These are phyloP conservation scores for Cataglyphis altisquamis DNA, from an alignment of 2,888 invertebrate species.

Conservation along the genomic window DNA sequence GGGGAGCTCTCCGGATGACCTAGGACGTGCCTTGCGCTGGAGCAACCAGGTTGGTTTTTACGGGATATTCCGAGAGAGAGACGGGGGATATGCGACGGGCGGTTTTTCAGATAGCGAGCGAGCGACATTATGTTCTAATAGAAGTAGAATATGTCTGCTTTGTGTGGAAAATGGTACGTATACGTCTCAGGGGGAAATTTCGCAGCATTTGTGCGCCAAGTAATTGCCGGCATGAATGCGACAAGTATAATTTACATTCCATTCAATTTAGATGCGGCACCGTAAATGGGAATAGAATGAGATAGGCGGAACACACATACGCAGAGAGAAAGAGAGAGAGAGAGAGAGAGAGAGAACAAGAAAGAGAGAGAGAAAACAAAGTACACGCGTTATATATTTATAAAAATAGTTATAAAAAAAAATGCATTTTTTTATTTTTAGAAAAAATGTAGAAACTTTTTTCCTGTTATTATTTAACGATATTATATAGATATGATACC, in stretches of 20 bases:
- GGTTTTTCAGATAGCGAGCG: not conserved
- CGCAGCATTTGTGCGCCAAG: conserved; percentile 2
- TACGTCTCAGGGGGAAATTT: not conserved
- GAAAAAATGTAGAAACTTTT: not conserved
- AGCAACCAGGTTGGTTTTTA: conserved; percentile 52
- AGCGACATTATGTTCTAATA: not conserved
- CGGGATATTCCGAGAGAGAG: not conserved
- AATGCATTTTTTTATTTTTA: not conserved
- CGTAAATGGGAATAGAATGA: conserved; percentile 7
- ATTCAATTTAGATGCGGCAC: conserved; percentile 31
- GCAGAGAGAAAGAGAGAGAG: too few relatives aligned
- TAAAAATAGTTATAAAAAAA: not conserved
- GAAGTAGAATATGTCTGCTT: not conserved
- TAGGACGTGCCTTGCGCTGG: conserved; percentile 13
- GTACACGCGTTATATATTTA: not conserved
- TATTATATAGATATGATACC: not conserved
- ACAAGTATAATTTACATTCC: conserved; percentile 35
- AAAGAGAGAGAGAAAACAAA: not conserved
- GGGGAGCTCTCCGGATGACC: conserved; percentile 43
- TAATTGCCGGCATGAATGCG: conserved; percentile 32
- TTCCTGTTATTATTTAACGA: not conserved
- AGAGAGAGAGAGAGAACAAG: not conserved
- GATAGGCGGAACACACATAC: not conserved
- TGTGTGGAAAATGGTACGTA: conserved; percentile 13
- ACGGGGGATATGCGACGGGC: not conserved